Base-by-base conservation (phyloP, 2,797 vertebrate species). In the Adelosebastes latens region DNA sequence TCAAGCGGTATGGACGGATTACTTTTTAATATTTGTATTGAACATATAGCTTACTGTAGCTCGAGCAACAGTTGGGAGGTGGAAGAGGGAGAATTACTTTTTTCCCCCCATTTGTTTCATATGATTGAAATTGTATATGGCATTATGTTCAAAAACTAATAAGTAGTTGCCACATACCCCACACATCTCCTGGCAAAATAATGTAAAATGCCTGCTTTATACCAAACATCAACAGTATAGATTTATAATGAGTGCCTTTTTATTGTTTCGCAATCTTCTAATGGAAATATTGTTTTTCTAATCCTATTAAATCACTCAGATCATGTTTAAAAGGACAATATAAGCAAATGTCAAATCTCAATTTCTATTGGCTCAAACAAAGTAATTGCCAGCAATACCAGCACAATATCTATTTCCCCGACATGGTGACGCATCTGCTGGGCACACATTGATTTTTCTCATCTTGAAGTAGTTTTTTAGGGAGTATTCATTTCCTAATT, bases 11-110 rank as follows among this genome's bases (percentile, higher is more conserved):
- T 56, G 53, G 49, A 68, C 25, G 1, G 27, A 77, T 84, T 84
- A 29, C 49, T 72, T 82, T 27, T 59, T 69, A 8, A 61, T 24
- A 66, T 81, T 52, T 58, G 25, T 79, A 74, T 86, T 68, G 34
- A 80, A 72, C 36, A n/a, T 72, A 49, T 42, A 64, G 39, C 34
- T 82, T 8, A 36, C 8, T 22, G 52, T 56, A 63, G 34, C 31
- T 49, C 10, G 29, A 74, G 16, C 29, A 72, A 66, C 61, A 59
- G 20, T 61, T 59, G 42, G 79, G 20, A 63, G 8, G 8, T 65
- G 13, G 20, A 66, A 24, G 42, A 61, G 46, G 24, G 18, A 20
- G 13, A 70, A 22, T 27, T 18, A 4, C n/a, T 34, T 10, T 8
- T 39, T 66, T 13, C 5, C 11, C 9, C 11, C 20, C 20, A 20